Evolutionary conservation across 2,113 vertebrate species (phyloP).

Genomic region (Noturus placidus): DNA sequence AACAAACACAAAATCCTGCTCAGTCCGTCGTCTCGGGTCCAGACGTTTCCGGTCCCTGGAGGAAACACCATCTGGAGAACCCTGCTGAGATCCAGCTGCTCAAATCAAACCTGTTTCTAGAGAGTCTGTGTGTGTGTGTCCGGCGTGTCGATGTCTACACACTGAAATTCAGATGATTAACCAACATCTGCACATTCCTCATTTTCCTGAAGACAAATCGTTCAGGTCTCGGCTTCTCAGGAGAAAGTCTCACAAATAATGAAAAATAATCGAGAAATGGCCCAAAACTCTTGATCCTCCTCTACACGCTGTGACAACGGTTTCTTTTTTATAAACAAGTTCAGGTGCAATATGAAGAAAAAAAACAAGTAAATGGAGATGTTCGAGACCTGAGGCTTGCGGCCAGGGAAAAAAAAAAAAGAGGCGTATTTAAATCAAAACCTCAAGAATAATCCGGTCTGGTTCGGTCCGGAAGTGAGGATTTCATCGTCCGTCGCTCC

Average conservation of each 20-base stretch:
- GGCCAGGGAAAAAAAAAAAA: too few species aligned
- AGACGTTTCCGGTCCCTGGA: not conserved
- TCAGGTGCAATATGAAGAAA: not conserved
- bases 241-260: not conserved
- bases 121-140: not conserved
- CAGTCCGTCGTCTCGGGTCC: slow-evolving; percentile 6
- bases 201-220: not conserved
- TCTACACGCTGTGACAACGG: not conserved
- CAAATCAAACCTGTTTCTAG: not conserved
- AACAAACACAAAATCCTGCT: slow-evolving; percentile 25
- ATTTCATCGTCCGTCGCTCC: not conserved
- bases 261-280: not conserved
- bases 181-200: not conserved
- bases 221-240: not conserved
- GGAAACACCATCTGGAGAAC: not conserved
- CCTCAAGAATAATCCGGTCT: too few species aligned
- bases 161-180: not conserved
- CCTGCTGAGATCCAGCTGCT: slow-evolving; percentile 3
- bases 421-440: not conserved
- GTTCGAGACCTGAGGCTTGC: not conserved
- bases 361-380: not conserved
- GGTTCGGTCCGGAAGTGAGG: not conserved
- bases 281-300: not conserved
- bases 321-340: not conserved
- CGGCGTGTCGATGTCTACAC: not conserved